These are phyloP conservation scores for Dendrocincla tyrannina DNA, from an alignment of 2,797 vertebrate genomes.

Conservation along the genomic window DNA sequence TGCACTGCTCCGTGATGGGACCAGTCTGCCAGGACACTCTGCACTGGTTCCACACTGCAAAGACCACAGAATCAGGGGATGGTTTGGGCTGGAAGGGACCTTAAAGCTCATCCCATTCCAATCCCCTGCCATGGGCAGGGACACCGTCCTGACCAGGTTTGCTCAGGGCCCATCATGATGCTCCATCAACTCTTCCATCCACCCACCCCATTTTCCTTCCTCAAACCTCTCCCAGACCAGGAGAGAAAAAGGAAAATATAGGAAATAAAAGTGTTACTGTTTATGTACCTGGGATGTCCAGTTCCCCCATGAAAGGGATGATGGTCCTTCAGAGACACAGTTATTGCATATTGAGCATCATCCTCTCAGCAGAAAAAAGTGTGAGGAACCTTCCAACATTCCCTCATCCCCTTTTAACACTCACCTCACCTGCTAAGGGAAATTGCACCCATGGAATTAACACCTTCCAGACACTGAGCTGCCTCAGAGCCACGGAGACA, in stretches of 20 bases:
- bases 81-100: neutral
- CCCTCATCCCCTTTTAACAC: neutral
- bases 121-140: neutral
- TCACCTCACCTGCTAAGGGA: neutral
- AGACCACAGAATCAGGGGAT: neutral
- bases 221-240: neutral
- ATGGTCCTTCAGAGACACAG: neutral
- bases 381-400: neutral
- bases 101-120: neutral
- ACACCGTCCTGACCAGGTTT: neutral
- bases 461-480: neutral
- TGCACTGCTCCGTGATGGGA: neutral
- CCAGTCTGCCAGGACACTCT: neutral
- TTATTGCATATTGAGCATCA: neutral
- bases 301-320: neutral
- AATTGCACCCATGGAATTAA: neutral
- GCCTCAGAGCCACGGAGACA: neutral
- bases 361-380: neutral
- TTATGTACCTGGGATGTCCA: neutral
- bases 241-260: neutral
- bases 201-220: neutral
- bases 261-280: neutral
- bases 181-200: neutral
- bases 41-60: neutral
- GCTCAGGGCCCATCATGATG: neutral